A percentile compares a stretch with the other conserved stretches of the same genome.
Conservation (phyloP, 2,113 vertebrate genomes). For the Callipepla californica region DNA sequence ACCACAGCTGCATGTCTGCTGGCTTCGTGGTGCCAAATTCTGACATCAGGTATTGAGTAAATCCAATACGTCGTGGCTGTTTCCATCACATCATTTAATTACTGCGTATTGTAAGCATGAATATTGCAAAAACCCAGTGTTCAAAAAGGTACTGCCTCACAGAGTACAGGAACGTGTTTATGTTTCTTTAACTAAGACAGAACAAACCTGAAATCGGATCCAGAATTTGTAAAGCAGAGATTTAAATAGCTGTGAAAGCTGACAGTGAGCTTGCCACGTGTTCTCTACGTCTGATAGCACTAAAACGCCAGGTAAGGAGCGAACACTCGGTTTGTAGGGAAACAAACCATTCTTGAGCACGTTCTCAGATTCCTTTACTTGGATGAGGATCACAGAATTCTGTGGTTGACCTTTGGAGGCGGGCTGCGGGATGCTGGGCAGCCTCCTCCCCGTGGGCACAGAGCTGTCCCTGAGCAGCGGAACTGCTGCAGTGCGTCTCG, state of each 20-base stretch:
- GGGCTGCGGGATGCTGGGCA: neutral
- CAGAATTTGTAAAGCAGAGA: neutral
- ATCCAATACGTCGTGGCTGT: neutral
- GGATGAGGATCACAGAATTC: neutral
- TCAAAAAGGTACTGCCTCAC: neutral
- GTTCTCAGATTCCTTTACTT: neutral
- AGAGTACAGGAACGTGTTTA: neutral
- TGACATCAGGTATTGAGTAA: neutral
- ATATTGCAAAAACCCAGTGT: neutral
- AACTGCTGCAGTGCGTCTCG: neutral
- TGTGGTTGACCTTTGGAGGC: constrained; percentile 39
- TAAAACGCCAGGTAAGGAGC: neutral
- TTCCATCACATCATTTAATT: neutral
- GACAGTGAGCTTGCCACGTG: neutral
- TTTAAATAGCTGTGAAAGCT: neutral
- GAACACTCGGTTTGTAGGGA: neutral
- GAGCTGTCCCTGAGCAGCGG: neutral
- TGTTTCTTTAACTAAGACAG: neutral
- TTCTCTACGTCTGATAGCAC: neutral
- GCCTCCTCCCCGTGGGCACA: neutral
- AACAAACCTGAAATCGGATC: neutral
- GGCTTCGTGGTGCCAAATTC: accelerated
- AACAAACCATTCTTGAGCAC: neutral
- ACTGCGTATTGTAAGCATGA: neutral
- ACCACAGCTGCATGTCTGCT: neutral